Base-by-base conservation (phyloP, 2,888 invertebrate genomes). In the Atherix ibis region DNA sequence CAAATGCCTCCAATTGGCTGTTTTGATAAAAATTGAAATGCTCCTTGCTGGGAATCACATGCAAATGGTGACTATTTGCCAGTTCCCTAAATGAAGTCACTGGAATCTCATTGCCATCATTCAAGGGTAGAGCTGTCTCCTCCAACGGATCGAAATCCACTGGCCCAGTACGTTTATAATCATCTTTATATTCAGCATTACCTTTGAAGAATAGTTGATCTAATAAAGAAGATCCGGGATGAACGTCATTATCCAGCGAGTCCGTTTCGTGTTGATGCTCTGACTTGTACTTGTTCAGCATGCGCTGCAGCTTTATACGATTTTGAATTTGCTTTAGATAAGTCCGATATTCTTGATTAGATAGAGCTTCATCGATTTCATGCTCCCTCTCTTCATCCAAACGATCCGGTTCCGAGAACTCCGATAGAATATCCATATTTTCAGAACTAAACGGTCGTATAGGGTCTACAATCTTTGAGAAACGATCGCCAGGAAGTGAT, bases 31-130 rank as follows among this genome's bases (percentile, higher is more conserved):
- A 26, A 8, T 10, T 37, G 16, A 19, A 27, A 12, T 28, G 26
- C 1, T 12, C 13, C 5, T 33, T 27, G 12, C 24, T 27, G 4
- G 17, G n/a, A 17, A 35, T 40, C 14, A 37, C 10, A 5, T 32
- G 32, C 2, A 38, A 44, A 60, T 53, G 43, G 62, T 65, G 26
- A 52, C 56, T 8, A 62, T 64, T 8, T 63, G 54, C 43, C 62
- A 65, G 44, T 65, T 66, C 26, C 61, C 65, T 3, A 63, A 65
- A 41, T 53, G 61, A 2, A 61, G 38, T 37, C n/a, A 31, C 19
- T 8, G 36, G 64, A 5, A 66, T 46, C 10, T 69, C 31, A 27
- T 40, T 35, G 10, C 54, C 53, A 27, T 63, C 60, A n/a, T n/a
- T n/a, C n/a, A n/a, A n/a, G n/a, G n/a, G n/a, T n/a, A n/a, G n/a